Evolutionary conservation across 2,888 invertebrate species (phyloP).

Genomic region (Papilio demoleus): DNA sequence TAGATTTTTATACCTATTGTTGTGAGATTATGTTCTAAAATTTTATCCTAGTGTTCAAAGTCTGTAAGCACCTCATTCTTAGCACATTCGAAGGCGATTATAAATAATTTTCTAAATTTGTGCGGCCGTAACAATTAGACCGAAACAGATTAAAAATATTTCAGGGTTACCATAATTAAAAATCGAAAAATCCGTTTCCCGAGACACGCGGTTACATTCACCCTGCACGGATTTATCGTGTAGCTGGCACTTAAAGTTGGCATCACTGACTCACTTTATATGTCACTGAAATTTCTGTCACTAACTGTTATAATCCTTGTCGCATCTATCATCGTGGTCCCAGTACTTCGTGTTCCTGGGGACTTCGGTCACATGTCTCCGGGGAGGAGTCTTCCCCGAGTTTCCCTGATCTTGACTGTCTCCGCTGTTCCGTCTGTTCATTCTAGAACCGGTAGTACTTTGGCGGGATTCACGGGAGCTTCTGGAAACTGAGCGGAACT

Average conservation of each 20-base stretch:
- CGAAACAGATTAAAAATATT: slow-evolving; percentile 16
- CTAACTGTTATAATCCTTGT: slow-evolving; percentile 78
- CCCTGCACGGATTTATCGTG: slow-evolving; percentile 10
- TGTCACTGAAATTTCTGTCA: slow-evolving; percentile 45
- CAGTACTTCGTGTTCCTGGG: slow-evolving; percentile 75
- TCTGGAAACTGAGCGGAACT: slow-evolving; percentile 47
- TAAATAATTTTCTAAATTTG: slow-evolving; percentile 37
- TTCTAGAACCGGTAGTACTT: slow-evolving; percentile 48
- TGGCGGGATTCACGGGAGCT: slow-evolving; percentile 57
- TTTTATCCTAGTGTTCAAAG: slow-evolving; percentile 14
- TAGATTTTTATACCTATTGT: no score
- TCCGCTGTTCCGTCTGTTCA: slow-evolving; percentile 61
- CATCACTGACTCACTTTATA: slow-evolving; percentile 33
- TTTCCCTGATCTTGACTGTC: slow-evolving; percentile 50
- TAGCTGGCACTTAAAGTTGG: slow-evolving; percentile 30
- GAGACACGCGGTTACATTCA: neutral
- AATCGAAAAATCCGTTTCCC: neutral
- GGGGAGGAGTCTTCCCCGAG: slow-evolving; percentile 56
- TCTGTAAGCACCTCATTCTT: slow-evolving; percentile 37
- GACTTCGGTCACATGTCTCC: slow-evolving; percentile 71
- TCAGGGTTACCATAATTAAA: slow-evolving; percentile 1
- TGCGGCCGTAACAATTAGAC: slow-evolving; percentile 28
- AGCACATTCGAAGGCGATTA: slow-evolving; percentile 22
- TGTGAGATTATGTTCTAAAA: slow-evolving; percentile 1
- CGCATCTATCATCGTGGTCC: slow-evolving; percentile 78